These are phyloP conservation scores for Leucopsar rothschildi DNA, from an alignment of 2,113 vertebrate genomes.

Conservation along the genomic window DNA sequence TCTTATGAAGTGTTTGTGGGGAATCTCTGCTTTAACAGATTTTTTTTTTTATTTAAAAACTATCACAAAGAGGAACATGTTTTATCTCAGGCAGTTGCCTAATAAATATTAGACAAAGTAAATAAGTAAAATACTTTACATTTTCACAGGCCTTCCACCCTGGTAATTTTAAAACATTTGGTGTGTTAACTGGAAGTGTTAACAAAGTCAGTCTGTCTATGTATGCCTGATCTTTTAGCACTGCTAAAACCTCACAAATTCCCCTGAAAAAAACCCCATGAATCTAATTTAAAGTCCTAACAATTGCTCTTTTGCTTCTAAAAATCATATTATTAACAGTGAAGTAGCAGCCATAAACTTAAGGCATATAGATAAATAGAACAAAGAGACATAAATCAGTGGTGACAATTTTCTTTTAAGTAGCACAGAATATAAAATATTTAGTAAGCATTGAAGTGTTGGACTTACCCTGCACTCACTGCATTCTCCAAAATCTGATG, in stretches of 20 bases:
- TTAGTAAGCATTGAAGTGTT: not conserved
- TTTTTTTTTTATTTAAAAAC: not conserved
- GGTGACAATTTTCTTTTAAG: not conserved
- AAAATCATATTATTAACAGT: not conserved
- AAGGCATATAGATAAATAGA: not conserved
- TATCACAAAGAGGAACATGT: not conserved
- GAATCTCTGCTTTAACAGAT: not conserved
- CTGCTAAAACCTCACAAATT: not conserved
- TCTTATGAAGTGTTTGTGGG: not conserved
- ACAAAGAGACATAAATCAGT: not conserved
- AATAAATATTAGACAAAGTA: not conserved
- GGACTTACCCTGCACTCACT: not conserved
- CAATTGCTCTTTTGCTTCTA: not conserved
- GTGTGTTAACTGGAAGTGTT: accelerated
- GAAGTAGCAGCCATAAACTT: not conserved
- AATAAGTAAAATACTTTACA: not conserved
- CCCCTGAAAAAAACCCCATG: not conserved
- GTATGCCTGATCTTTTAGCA: not conserved
- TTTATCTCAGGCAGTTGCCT: not conserved
- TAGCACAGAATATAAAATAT: not conserved
- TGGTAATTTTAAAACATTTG: not conserved
- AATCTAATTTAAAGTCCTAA: not conserved
- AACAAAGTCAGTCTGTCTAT: not conserved
- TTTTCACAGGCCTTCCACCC: not conserved
- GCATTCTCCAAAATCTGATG: not conserved